These are phyloP conservation scores for Borostomias antarcticus DNA, from an alignment of 2,797 vertebrate species.

Conservation along the genomic window DNA sequence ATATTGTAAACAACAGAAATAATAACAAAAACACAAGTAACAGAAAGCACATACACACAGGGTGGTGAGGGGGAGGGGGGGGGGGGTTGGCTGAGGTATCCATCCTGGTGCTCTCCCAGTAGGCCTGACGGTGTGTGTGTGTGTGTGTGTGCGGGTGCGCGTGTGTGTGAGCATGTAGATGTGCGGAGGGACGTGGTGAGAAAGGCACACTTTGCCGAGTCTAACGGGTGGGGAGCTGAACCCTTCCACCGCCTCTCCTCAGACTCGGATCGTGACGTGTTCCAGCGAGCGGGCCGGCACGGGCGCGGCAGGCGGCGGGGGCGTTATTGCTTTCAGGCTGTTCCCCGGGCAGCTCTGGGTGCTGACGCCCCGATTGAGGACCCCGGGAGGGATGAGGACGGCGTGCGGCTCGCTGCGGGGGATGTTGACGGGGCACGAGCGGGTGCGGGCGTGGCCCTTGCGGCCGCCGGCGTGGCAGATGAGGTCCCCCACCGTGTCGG, in stretches of 20 bases:
- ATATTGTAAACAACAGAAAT: not conserved
- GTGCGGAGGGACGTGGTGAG: constrained; percentile 24
- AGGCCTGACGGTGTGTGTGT: not conserved
- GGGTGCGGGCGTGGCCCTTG: constrained; percentile 85
- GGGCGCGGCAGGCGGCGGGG: constrained; percentile 44
- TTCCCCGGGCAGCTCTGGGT: constrained; percentile 77
- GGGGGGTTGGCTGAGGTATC: constrained; percentile 46
- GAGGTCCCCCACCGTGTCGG: constrained; percentile 87
- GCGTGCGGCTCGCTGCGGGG: constrained; percentile 72
- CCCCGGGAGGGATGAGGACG: constrained; percentile 37
- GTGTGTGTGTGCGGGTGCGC: constrained; percentile 50
- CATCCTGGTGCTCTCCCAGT: constrained; percentile 29
- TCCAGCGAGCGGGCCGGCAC: constrained; percentile 53
- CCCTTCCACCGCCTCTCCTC: constrained; percentile 20
- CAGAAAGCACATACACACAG: not conserved
- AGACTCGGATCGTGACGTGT: constrained; percentile 59
- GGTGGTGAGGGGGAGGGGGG: not conserved
- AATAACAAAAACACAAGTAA: not conserved
- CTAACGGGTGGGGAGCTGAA: not conserved
- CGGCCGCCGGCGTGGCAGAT: constrained; percentile 79
- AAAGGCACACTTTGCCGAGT: constrained; percentile 52
- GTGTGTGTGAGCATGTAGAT: not conserved
- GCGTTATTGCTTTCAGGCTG: constrained; percentile 85
- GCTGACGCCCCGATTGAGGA: constrained; percentile 78
- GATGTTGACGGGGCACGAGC: constrained; percentile 89